Percentiles rank a stretch among this genome's conserved stretches.
Evolutionary conservation across 2,888 invertebrate genomes (phyloP).

Genomic region (Synergus japonicus): DNA sequence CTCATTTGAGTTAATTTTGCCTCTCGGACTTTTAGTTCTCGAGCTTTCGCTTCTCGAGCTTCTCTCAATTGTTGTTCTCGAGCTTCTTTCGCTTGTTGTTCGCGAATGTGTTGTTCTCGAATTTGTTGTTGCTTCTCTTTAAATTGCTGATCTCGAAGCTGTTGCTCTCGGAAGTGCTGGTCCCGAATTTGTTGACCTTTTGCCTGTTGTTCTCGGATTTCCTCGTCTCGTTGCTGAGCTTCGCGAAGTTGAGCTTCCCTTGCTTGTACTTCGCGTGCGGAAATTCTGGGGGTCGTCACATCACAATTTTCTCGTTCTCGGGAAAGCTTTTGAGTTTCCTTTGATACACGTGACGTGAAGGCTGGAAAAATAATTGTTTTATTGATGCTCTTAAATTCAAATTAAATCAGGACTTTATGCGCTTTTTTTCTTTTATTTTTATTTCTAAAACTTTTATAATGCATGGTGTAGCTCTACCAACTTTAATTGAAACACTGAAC

Average conservation of each 20-base stretch:
- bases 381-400: not conserved
- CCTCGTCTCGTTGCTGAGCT: not conserved
- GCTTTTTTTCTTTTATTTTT: no score
- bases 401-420: no score
- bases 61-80: not conserved
- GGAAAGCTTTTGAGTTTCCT: not conserved
- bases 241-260: slow-evolving; percentile 23
- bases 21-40: not conserved
- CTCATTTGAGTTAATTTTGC: slow-evolving; percentile 13
- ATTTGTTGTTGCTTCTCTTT: slow-evolving; percentile 6
- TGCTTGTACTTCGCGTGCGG: not conserved
- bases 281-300: not conserved
- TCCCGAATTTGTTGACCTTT: not conserved
- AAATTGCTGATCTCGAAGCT: not conserved
- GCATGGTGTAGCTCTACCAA: no score
- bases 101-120: slow-evolving; percentile 5
- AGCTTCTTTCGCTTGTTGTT: not conserved
- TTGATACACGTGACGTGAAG: not conserved
- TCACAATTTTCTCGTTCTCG: slow-evolving; percentile 26
- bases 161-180: slow-evolving; percentile 10
- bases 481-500: no score
- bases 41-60: not conserved
- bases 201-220: slow-evolving; percentile 10
- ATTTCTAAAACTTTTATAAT: no score
- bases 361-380: not conserved